phyloP scores from a whole-genome alignment of 2,113 vertebrate genomes.

The Neomonachus schauinslandi region DNA sequence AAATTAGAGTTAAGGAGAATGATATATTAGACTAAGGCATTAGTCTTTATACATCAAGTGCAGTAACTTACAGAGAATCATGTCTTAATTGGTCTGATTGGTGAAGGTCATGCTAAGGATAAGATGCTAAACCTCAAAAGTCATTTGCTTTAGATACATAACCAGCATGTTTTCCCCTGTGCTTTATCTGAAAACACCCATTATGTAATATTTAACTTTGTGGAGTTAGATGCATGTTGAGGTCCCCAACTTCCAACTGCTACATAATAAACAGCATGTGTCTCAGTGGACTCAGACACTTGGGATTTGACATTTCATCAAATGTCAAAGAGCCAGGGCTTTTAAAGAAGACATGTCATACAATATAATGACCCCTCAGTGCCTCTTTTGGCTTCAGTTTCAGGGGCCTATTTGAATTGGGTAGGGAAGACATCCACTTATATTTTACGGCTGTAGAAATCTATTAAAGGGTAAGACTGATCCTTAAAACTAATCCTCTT shows the following conservation, averaged over 20 bases:
- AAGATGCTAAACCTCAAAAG: not conserved
- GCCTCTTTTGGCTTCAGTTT: not conserved
- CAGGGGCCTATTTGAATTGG: not conserved
- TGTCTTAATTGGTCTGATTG: not conserved
- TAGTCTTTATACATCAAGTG: not conserved
- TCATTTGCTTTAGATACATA: not conserved
- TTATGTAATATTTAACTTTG: not conserved
- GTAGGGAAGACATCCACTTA: slow-evolving; percentile 19
- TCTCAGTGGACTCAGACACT: not conserved
- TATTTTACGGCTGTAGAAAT: not conserved
- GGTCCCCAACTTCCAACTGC: slow-evolving; percentile 17
- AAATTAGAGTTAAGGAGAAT: not conserved
- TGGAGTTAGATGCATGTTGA: not conserved
- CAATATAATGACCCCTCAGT: not conserved
- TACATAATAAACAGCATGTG: slow-evolving; percentile 40
- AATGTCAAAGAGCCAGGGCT: slow-evolving; percentile 42
- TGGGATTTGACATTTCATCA: slow-evolving; percentile 53
- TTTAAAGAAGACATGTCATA: not conserved
- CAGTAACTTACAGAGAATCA: not conserved
- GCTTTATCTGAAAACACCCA: not conserved
- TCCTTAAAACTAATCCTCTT: slow-evolving; percentile 39
- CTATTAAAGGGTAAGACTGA: not conserved
- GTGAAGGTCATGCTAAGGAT: slow-evolving; percentile 6
- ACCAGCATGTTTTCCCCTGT: not conserved
- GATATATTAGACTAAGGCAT: not conserved